Evolutionary conservation across 2,797 vertebrate species (phyloP).

Genomic region (Ceyx erithaca): DNA sequence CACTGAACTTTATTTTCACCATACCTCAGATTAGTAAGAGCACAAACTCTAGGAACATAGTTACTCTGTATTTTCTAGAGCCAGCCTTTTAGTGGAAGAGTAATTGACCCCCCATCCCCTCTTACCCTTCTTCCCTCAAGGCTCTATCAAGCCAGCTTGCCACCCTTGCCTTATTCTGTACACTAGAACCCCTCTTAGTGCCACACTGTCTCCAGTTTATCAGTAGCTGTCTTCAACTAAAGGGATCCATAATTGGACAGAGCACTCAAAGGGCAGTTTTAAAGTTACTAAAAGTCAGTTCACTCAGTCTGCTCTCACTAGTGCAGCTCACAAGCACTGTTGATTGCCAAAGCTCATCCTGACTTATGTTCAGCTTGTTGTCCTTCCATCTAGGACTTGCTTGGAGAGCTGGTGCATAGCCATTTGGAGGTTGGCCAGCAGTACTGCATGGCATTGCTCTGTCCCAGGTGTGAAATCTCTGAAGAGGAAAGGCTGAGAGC

Average conservation of each 20-base stretch:
- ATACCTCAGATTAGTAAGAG: background rate
- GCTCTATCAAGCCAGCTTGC: background rate
- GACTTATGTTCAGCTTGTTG: background rate
- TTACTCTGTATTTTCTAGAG: background rate
- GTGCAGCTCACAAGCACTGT: background rate
- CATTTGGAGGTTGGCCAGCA: background rate
- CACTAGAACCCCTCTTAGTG: fast-evolving
- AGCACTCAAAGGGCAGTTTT: background rate
- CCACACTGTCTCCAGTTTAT: background rate
- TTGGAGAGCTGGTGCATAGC: background rate
- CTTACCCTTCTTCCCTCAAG: background rate
- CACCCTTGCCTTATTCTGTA: background rate
- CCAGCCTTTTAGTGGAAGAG: background rate
- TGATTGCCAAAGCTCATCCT: background rate
- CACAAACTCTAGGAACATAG: background rate
- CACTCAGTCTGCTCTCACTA: background rate
- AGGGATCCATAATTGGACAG: background rate
- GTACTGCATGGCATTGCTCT: background rate
- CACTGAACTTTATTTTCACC: background rate
- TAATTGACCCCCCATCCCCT: background rate
- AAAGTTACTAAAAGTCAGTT: background rate
- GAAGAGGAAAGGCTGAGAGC: too few species aligned
- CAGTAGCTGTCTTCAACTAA: background rate
- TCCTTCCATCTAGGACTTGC: background rate
- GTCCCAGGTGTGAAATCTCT: background rate